These are phyloP conservation scores for Carabus problematicus DNA, from an alignment of 2,888 invertebrate species.

Conservation along the genomic window DNA sequence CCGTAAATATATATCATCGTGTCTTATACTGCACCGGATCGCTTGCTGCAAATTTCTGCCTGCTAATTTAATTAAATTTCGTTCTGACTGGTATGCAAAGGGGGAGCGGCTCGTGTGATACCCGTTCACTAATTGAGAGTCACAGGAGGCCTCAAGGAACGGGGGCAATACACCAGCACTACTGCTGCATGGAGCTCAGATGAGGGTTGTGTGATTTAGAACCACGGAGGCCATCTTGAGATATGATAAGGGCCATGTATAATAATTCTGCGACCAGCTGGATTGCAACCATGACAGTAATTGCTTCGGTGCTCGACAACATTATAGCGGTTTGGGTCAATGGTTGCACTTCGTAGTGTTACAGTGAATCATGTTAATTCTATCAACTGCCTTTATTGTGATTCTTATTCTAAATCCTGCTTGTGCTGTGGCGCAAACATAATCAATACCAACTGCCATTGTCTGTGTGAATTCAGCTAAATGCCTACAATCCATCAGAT, in stretches of 20 bases:
- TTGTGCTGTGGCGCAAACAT: too few species aligned
- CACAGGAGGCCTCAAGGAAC: not conserved
- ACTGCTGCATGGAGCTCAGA: not conserved
- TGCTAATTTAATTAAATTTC: slow-evolving; percentile 40
- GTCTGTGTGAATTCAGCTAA: too few species aligned
- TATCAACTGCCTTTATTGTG: too few species aligned
- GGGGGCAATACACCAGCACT: not conserved
- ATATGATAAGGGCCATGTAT: slow-evolving; percentile 34
- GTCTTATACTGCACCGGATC: slow-evolving; percentile 15
- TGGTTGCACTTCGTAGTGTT: slow-evolving; percentile 4
- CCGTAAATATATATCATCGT: slow-evolving; percentile 7
- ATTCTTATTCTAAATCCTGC: too few species aligned
- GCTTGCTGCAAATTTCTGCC: slow-evolving; percentile 17
- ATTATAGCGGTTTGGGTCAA: not conserved
- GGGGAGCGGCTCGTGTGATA: slow-evolving; percentile 19
- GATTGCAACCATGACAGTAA: slow-evolving; percentile 22
- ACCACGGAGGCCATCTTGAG: slow-evolving; percentile 10
- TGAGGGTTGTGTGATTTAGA: slow-evolving; percentile 15
- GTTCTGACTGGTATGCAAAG: slow-evolving; percentile 32
- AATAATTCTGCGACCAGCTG: slow-evolving; percentile 28
- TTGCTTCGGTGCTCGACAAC: slow-evolving; percentile 19
- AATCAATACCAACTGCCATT: too few species aligned
- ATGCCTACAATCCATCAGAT: slow-evolving; percentile 1
- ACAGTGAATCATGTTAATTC: too few species aligned
- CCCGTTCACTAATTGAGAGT: slow-evolving; percentile 38